These are phyloP conservation scores for Matsumyia berberina DNA, from an alignment of 2,888 invertebrate species.

Conservation along the genomic window DNA sequence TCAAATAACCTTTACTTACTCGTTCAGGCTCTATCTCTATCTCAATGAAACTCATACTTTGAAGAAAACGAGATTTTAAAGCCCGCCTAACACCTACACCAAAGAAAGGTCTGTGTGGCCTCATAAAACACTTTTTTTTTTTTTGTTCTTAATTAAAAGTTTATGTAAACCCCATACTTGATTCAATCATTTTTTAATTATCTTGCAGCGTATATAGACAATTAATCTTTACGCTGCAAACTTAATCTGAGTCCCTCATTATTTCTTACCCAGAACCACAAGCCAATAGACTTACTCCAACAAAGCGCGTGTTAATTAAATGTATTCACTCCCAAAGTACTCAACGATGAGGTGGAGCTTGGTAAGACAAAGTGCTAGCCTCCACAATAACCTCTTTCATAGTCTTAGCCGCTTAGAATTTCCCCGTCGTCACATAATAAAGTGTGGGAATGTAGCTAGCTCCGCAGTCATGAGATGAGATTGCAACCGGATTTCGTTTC, in stretches of 20 bases:
- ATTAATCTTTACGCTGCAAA: slow-evolving; percentile 38
- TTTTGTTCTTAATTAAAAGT: slow-evolving; percentile 18
- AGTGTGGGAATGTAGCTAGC: slow-evolving; percentile 15
- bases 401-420: slow-evolving; percentile 5
- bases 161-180: slow-evolving; percentile 31
- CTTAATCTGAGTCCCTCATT: slow-evolving; percentile 17
- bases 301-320: slow-evolving; percentile 67
- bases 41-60: too few species aligned
- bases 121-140: slow-evolving; percentile 17
- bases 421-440: not conserved
- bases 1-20: too few species aligned
- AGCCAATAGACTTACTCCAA: slow-evolving; percentile 47
- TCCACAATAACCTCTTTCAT: slow-evolving; percentile 22
- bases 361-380: slow-evolving; percentile 28
- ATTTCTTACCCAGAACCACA: slow-evolving; percentile 44
- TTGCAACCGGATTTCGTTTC: slow-evolving; percentile 17
- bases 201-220: slow-evolving; percentile 20
- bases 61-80: too few species aligned
- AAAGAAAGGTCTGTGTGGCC: not conserved
- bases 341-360: slow-evolving; percentile 34
- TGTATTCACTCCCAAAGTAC: slow-evolving; percentile 32
- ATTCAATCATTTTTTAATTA: slow-evolving; percentile 41
- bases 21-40: too few species aligned
- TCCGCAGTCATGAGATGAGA: not conserved
- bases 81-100: not conserved